Evolutionary conservation across 2,113 vertebrate species (phyloP), one percentile per base, ranked within the genome.

Genomic region (Tylochromis polylepis): DNA sequence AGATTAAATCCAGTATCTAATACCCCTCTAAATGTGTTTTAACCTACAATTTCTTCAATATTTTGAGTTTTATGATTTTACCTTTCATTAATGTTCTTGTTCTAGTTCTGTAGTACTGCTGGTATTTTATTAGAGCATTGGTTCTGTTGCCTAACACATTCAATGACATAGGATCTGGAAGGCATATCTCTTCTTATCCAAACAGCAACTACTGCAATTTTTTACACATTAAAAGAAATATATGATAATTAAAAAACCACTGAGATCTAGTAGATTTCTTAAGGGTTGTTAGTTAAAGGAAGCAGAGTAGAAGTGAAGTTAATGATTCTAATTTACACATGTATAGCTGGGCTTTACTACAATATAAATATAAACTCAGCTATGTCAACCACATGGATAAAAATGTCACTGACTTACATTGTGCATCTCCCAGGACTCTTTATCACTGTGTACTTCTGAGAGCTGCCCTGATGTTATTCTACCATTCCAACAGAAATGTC

Each of bases 401-500:
- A 87, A 87, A 83, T 7, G n/a, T 46, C 55, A 62, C 27, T 1
- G 2, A 49, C 62, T 70, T 8, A 27, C 49, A 20, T n/a, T 16
- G 34, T 60, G 15, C 22, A 14, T 11, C 46, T 82, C 72, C 81
- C 4, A 27, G 24, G 36, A 67, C 79, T 85, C 11, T 41, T 75
- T 82, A 79, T 77, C 59, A 58, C 59, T 49, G 65, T 62, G 59
- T 53, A 14, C 59, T 20, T 83, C 46, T 34, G 85, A 81, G 80
- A 65, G 55, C 41, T 70, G 60, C 6, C 49, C 43, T 38, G 20
- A 78, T 20, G 29, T 6, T 55, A 55, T 49, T 49, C 53, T 22
- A 2, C 6, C 8, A 12, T n/a, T 29, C 8, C 41, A 83, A 87
- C 85, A 79, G n/a, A 93, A 92, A 93, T 94, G 94, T 94, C 92